phyloP scores from a whole-genome alignment of 2,888 invertebrate species.

The Actias luna region DNA sequence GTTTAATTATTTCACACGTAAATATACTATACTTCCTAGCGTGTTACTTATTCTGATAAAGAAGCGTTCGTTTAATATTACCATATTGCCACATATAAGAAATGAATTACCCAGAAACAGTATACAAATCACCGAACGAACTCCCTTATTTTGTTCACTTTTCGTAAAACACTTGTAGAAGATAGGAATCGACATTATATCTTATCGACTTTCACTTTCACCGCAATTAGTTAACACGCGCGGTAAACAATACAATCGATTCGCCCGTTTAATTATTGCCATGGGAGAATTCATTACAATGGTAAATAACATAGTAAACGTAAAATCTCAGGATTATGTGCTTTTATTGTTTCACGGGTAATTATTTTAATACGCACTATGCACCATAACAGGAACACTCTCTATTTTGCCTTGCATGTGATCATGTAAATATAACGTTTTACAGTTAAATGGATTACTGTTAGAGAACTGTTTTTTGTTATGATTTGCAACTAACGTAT shows the following conservation, averaged over 20 bases:
- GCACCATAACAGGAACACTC: slow-evolving; percentile 52
- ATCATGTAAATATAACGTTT: too few relatives aligned
- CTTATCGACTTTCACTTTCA: slow-evolving; percentile 16
- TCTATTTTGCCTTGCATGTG: slow-evolving; percentile 37
- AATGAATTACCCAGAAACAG: background rate
- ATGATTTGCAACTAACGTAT: too few relatives aligned
- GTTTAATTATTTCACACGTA: too few relatives aligned
- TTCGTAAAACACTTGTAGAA: background rate
- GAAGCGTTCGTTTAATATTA: background rate
- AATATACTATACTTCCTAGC: background rate
- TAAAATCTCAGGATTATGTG: background rate
- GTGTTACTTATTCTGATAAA: background rate
- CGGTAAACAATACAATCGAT: slow-evolving; percentile 14
- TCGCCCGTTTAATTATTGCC: slow-evolving; percentile 11
- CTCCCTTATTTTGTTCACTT: background rate
- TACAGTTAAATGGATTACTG: too few relatives aligned
- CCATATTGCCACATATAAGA: background rate
- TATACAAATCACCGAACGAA: background rate
- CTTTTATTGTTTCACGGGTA: slow-evolving; percentile 27
- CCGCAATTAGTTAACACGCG: slow-evolving; percentile 13
- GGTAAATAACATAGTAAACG: background rate
- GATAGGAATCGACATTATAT: background rate
- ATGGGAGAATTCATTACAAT: slow-evolving; percentile 9
- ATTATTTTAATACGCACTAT: slow-evolving; percentile 58
- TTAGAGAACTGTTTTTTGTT: too few relatives aligned